Base-by-base conservation (phyloP, 2,113 vertebrate genomes). In the Tapirus terrestris region DNA sequence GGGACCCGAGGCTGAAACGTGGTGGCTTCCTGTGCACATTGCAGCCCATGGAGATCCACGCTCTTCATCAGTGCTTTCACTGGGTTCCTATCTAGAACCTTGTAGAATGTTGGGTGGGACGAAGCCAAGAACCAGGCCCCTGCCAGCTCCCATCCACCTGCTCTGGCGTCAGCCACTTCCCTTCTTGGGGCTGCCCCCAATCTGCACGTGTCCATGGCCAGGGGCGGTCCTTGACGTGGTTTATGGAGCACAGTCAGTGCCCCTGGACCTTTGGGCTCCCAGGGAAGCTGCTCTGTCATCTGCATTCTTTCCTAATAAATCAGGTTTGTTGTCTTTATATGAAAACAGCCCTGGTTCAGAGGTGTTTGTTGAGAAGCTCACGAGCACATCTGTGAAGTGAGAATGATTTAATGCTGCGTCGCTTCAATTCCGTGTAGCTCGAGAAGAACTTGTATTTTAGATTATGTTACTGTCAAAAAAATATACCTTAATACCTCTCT, bases 381-480 rank as follows among this genome's bases (percentile, higher is more conserved):
- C 0, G 65, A 80, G 12, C 65, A 36, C 21, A 0, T 51, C 67
- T 92, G 87, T 39, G 79, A 76, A 56, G 67, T 33, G 68, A 81
- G 51, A 5, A 10, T 65, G 60, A 70, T 82, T 68, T 76, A 36
- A n/a, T 39, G 21, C 65, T 56, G 67, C 0, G 13, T n/a, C 60
- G 16, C 60, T 43, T 23, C n/a, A 7, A 3, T 60, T 80, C 83
- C 7, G 1, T 56, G 77, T 68, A 53, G 79, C 79, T 86, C 20
- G 9, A 31, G 84, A 86, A 81, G 72, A 65, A 43, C 73, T 67
- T 60, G 33, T 51, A 81, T 80, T 82, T 96, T 86, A 81, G 79
- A 92, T 89, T 43, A 80, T 80, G 88, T 89, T 81, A 76, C 84
- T 97, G 97, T 96, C 88, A 94, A 70, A 65, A 79, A 94, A 51